These are phyloP conservation scores for Sterrhoptilus dennistouni DNA, from an alignment of 2,113 vertebrate species.

Conservation along the genomic window DNA sequence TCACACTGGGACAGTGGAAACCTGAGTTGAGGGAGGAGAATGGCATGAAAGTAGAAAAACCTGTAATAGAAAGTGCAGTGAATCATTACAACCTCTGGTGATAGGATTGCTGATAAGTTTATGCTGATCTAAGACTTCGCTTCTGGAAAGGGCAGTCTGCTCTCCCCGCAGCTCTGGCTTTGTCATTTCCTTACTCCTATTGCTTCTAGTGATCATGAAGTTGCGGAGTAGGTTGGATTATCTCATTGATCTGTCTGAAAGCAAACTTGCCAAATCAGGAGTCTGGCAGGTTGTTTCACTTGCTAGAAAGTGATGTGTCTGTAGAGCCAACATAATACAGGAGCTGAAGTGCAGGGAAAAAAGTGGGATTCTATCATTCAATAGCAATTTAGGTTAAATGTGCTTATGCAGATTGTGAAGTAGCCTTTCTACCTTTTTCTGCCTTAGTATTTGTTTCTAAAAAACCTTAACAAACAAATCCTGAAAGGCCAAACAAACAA, in stretches of 20 bases:
- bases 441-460: not conserved
- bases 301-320: not conserved
- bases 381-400: not conserved
- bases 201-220: not conserved
- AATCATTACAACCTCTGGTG: not conserved
- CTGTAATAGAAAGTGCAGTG: not conserved
- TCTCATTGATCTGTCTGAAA: constrained; percentile 1
- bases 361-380: not conserved
- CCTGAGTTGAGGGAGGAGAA: not conserved
- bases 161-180: not conserved
- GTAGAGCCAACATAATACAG: not conserved
- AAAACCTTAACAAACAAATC: not conserved
- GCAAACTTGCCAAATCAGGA: not conserved
- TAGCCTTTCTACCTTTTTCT: not conserved
- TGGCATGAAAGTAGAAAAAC: not conserved
- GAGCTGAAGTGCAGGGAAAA: not conserved
- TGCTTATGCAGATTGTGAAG: not conserved
- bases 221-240: not conserved
- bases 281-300: not conserved
- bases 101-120: not conserved
- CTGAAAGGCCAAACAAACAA: not conserved
- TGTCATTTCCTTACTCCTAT: not conserved
- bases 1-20: not conserved
- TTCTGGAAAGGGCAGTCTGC: not conserved
- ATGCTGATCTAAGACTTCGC: not conserved